These are phyloP conservation scores for Vipera latastei DNA, from an alignment of 2,797 vertebrate species.

Conservation along the genomic window DNA sequence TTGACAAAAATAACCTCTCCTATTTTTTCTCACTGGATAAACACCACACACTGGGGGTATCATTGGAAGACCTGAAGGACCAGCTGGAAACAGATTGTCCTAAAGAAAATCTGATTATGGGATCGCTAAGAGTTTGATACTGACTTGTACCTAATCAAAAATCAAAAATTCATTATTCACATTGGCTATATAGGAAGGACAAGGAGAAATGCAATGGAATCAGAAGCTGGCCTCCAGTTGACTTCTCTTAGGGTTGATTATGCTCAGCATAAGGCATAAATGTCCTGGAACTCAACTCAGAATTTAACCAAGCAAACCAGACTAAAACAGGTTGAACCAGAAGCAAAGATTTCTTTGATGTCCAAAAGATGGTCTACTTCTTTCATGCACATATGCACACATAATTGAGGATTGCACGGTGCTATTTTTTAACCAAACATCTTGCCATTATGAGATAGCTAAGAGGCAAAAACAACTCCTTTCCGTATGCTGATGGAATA, in stretches of 20 bases:
- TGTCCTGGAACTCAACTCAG: neutral
- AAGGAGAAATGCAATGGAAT: neutral
- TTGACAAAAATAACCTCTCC: neutral
- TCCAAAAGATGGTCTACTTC: neutral
- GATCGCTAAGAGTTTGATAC: neutral
- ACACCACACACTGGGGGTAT: neutral
- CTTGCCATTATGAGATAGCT: neutral
- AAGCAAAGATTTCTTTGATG: conserved; percentile 8
- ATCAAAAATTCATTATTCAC: neutral
- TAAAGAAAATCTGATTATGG: neutral
- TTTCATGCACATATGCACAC: neutral
- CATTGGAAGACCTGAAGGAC: neutral
- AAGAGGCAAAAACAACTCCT: neutral
- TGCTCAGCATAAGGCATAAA: neutral
- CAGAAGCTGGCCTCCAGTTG: neutral
- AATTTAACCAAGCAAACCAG: neutral
- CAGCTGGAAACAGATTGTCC: neutral
- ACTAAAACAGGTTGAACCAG: conserved; percentile 1
- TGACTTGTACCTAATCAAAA: neutral
- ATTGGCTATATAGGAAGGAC: neutral
- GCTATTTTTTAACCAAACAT: neutral
- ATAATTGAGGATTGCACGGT: neutral
- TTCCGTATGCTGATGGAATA: neutral
- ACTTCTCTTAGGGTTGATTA: neutral
- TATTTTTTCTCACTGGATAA: neutral